phyloP scores from a whole-genome alignment of 2,888 invertebrate species.

The Busseola fusca region DNA sequence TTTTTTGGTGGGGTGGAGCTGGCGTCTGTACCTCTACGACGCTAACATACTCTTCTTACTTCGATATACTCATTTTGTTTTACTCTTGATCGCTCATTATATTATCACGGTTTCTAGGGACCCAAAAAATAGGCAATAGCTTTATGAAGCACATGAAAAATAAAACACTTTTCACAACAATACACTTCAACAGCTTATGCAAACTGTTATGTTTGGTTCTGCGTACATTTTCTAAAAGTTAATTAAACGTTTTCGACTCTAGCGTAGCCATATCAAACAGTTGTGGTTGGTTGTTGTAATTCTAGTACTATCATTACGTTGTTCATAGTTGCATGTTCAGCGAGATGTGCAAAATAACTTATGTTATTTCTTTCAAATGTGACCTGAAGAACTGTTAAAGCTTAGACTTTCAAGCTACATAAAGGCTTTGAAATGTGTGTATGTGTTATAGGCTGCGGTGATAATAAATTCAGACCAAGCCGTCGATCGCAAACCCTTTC shows the following conservation, averaged over 20 bases:
- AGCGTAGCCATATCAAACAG: background rate
- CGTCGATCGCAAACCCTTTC: background rate
- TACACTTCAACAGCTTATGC: conserved; percentile 26
- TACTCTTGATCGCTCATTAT: background rate
- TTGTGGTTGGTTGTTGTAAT: conserved; percentile 11
- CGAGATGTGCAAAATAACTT: background rate
- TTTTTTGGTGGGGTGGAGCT: too few relatives aligned
- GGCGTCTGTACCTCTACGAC: too few relatives aligned
- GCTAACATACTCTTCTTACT: background rate
- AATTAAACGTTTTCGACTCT: conserved; percentile 39
- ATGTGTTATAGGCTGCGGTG: background rate
- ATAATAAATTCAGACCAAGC: background rate
- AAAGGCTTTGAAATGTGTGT: background rate
- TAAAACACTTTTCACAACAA: conserved; percentile 1
- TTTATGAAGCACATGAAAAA: background rate
- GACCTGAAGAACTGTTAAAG: background rate
- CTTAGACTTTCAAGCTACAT: background rate
- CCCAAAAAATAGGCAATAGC: background rate
- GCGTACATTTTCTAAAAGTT: conserved; percentile 38
- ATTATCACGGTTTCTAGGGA: background rate
- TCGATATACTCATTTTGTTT: background rate
- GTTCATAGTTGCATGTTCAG: background rate
- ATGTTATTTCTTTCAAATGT: background rate
- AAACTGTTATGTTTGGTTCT: conserved; percentile 21
- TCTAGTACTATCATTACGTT: conserved; percentile 4